Conservation (phyloP, 2,113 vertebrate genomes). For the Numenius arquata region DNA sequence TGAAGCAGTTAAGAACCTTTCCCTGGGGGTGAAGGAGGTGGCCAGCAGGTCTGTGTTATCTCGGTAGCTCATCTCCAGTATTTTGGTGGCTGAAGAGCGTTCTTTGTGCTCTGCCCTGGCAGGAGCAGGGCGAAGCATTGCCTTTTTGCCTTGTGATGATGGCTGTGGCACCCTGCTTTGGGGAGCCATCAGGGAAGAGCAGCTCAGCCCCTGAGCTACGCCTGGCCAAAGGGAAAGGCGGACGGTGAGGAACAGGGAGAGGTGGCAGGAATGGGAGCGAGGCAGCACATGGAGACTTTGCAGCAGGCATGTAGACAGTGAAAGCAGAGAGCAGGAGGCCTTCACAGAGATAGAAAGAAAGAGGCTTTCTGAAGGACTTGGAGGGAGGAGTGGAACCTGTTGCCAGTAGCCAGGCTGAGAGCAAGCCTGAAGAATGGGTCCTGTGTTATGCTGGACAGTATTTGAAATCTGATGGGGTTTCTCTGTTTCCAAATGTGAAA, state of each 20-base stretch:
- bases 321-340: neutral
- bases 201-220: neutral
- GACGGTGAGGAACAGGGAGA: neutral
- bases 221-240: neutral
- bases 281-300: fast-evolving
- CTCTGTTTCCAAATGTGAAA: neutral
- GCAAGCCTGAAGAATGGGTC: neutral
- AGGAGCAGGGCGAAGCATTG: neutral
- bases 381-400: neutral
- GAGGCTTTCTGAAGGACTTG: fast-evolving
- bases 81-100: neutral
- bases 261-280: neutral
- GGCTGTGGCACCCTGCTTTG: neutral
- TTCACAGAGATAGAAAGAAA: neutral
- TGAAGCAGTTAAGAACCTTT: neutral
- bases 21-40: neutral
- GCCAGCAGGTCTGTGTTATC: neutral
- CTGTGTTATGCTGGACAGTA: neutral
- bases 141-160: neutral
- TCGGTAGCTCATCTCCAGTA: fast-evolving
- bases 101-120: neutral
- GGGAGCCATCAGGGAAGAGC: fast-evolving
- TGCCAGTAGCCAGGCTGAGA: neutral
- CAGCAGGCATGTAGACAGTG: neutral
- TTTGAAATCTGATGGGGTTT: neutral